These are phyloP conservation scores for Drosophila dives DNA, from an alignment of 2,888 invertebrate genomes.

Conservation along the genomic window DNA sequence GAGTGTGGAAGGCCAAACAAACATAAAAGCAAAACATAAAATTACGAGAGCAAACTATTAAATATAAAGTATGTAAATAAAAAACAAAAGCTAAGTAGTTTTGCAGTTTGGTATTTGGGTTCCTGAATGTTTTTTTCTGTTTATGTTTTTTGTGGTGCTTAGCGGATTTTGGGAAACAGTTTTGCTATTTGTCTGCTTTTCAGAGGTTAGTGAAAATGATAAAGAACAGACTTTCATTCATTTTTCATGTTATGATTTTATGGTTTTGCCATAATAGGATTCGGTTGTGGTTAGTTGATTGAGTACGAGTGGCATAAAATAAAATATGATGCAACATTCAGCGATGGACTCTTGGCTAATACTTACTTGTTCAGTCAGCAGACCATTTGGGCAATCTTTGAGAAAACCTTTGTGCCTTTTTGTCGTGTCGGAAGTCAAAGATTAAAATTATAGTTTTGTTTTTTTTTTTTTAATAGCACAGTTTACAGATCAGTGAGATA, in stretches of 20 bases:
- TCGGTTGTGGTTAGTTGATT: conserved; percentile 27
- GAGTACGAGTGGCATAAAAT: conserved; percentile 12
- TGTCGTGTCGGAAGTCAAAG: conserved; percentile 70
- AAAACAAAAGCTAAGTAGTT: conserved; percentile 34
- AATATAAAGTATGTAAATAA: conserved; percentile 32
- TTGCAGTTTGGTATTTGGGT: conserved; percentile 9
- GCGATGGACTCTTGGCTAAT: conserved; percentile 12
- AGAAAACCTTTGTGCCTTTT: conserved; percentile 98
- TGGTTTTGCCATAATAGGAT: conserved; percentile 29
- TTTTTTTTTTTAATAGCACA: conserved; percentile 26
- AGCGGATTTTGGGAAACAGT: conserved; percentile 8
- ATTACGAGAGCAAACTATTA: conserved; percentile 37
- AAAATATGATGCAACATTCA: conserved; percentile 6
- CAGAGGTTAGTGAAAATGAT: conserved; percentile 8
- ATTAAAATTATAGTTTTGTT: conserved; percentile 37
- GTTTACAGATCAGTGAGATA: conserved; percentile 36
- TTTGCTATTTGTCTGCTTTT: neutral
- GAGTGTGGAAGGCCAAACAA: conserved; percentile 32
- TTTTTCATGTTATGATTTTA: conserved; percentile 19
- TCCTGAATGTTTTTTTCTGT: neutral
- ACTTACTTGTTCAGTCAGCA: conserved; percentile 96
- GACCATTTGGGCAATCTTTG: conserved; percentile 97
- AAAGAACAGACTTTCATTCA: conserved; percentile 3
- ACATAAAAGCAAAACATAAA: conserved; percentile 43
- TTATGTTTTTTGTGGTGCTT: neutral